Conservation (phyloP, 2,888 invertebrate species). For the Andrena praecox region DNA sequence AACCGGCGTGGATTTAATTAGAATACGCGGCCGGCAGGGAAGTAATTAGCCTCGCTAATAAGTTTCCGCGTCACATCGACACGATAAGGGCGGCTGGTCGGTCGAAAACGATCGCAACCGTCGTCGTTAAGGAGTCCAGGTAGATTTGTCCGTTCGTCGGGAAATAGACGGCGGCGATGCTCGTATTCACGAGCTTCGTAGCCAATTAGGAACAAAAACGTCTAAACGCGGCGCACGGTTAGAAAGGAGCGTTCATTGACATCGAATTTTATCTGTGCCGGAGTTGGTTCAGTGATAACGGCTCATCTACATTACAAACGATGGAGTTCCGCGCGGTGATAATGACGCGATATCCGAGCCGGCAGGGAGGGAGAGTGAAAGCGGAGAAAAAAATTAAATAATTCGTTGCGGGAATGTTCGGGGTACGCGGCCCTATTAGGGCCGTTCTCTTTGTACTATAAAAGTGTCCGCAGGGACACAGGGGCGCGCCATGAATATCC, state of each 20-base stretch:
- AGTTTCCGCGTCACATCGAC: constrained; percentile 18
- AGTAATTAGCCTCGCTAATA: constrained; percentile 42
- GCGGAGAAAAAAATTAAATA: constrained; percentile 45
- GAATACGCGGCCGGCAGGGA: background rate
- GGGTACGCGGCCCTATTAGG: background rate
- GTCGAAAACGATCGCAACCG: constrained; percentile 20
- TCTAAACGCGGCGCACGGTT: constrained; percentile 40
- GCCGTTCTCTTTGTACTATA: constrained; percentile 15
- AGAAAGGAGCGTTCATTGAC: constrained; percentile 66
- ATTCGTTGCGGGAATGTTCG: constrained; percentile 19
- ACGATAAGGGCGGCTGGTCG: constrained; percentile 15
- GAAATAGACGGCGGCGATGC: background rate
- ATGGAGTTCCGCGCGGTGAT: constrained; percentile 40
- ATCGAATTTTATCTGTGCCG: constrained; percentile 65
- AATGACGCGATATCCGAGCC: constrained; percentile 32
- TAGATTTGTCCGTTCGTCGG: constrained; percentile 23
- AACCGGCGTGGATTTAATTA: constrained; percentile 26
- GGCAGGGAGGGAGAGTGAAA: no score
- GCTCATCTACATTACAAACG: constrained; percentile 60
- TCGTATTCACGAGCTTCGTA: constrained; percentile 20
- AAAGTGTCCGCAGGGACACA: constrained; percentile 17
- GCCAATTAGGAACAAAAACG: constrained; percentile 53
- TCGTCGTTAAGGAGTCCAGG: constrained; percentile 38
- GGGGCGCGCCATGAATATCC: constrained; percentile 23
- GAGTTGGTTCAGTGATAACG: constrained; percentile 63